Base-by-base conservation (phyloP, 2,888 invertebrate genomes). In the Drosophila subsilvestris region DNA sequence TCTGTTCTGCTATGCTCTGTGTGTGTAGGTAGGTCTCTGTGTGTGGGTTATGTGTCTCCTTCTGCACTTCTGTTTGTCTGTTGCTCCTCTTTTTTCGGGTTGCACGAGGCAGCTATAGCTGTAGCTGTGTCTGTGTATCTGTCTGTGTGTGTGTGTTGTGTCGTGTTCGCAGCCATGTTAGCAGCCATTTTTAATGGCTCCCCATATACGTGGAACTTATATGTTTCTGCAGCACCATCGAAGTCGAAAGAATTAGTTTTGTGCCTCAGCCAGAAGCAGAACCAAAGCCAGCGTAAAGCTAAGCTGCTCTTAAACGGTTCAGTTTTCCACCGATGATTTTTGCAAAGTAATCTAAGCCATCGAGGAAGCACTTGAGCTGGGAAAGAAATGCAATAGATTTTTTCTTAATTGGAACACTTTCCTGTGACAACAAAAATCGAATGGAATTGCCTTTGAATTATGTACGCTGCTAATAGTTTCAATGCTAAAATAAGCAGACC, bases 131-230 rank as follows among this genome's bases (percentile, higher is more conserved):
- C 25, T 70, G 27, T 43, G 45, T n/a, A 27, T 48, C 17, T 32
- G 65, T n/a, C n/a, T n/a, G n/a, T 66, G 47, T 29, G 65, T 22
- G 56, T 49, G 47, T 48, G 6, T 0, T 37, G 37, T n/a, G 37
- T 37, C 72, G 51, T 81, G 82, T 83, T 82, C 73, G 74, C 78
- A 86, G 82, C 74, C 89, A 88, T 89, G 84, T 89, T 86, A 88
- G 81, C 81, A 78, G 86, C 89, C 89, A 89, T 89, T 89, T 83
- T 86, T 88, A 88, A 87, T 88, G 77, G 83, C 68, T 37, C 37
- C 37, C 37, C 67, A 58, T 53, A 45, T 62, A 58, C 54, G 56
- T 48, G 50, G 43, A 22, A 43, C 61, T 49, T 42, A 73, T 73
- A 54, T 57, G 66, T 44, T 54, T 20, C 53, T 37, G 37, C 37